Conservation (phyloP, 2,113 vertebrate species). For the Echinops telfairi region DNA sequence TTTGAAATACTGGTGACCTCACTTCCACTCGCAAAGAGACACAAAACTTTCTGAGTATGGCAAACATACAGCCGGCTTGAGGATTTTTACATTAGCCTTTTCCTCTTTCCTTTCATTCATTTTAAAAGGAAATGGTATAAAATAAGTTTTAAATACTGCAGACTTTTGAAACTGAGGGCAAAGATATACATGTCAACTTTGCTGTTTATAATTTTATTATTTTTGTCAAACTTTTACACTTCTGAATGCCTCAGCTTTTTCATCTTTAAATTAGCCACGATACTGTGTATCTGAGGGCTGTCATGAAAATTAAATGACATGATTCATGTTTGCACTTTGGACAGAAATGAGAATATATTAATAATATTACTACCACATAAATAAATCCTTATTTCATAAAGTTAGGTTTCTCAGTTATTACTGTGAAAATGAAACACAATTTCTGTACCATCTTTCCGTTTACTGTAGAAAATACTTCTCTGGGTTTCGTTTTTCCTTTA, state of each 20-base stretch:
- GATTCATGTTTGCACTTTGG: not conserved
- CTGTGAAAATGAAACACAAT: constrained; percentile 22
- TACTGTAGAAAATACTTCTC: constrained; percentile 37
- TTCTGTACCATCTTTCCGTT: constrained; percentile 5
- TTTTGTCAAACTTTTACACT: constrained; percentile 15
- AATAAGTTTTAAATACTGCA: not conserved
- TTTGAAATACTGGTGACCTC: not conserved
- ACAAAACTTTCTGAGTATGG: not conserved
- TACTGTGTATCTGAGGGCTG: not conserved
- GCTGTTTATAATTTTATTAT: not conserved
- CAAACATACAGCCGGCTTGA: not conserved
- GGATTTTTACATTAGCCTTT: not conserved
- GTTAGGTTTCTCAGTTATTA: not conserved
- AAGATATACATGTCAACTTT: not conserved
- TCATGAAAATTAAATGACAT: constrained; percentile 26
- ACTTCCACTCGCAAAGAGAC: not conserved
- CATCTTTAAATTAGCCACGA: not conserved
- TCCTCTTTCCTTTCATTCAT: not conserved
- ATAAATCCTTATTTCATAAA: not conserved
- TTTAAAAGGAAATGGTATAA: constrained; percentile 5
- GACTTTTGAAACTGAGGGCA: not conserved
- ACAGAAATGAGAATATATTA: not conserved
- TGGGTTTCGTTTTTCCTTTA: not conserved
- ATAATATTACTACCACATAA: constrained; percentile 15
- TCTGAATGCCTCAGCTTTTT: constrained; percentile 13